These are phyloP conservation scores for Cosmia pyralina DNA, from an alignment of 2,888 invertebrate genomes.

Conservation along the genomic window DNA sequence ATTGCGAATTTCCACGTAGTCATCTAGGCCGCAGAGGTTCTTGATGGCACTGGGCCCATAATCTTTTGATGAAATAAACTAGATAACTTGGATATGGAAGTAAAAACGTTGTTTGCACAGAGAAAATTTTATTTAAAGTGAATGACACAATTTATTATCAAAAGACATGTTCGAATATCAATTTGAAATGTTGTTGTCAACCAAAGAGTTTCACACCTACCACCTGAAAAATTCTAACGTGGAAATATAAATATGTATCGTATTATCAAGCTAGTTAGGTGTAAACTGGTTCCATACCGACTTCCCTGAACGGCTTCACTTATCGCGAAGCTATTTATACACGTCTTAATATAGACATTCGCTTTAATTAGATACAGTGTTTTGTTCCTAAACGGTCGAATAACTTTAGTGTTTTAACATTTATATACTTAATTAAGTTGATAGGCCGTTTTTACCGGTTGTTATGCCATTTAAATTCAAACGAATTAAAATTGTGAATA, in stretches of 20 bases:
- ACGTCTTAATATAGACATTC: constrained; percentile 43
- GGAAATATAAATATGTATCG: neutral
- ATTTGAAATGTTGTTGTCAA: too few relatives aligned
- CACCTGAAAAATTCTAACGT: neutral
- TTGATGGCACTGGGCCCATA: too few relatives aligned
- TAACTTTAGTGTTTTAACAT: constrained; percentile 25
- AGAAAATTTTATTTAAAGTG: too few relatives aligned
- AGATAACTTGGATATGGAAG: too few relatives aligned
- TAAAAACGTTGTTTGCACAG: too few relatives aligned
- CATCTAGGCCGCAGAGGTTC: too few relatives aligned
- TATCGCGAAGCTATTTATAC: constrained; percentile 53
- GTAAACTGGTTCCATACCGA: constrained; percentile 16
- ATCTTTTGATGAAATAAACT: too few relatives aligned
- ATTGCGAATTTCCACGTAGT: too few relatives aligned
- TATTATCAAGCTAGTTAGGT: neutral
- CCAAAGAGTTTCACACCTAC: too few relatives aligned
- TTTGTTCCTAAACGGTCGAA: constrained; percentile 16
- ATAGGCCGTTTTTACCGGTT: constrained; percentile 4
- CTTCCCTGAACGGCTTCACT: constrained; percentile 6
- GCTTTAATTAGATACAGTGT: constrained; percentile 27
- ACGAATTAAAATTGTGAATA: neutral
- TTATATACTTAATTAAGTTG: neutral
- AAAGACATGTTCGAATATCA: too few relatives aligned
- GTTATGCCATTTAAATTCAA: neutral
- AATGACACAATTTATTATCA: too few relatives aligned